phyloP scores from a whole-genome alignment of 1,140 invertebrate genomes.

The Drosophila simulans region DNA sequence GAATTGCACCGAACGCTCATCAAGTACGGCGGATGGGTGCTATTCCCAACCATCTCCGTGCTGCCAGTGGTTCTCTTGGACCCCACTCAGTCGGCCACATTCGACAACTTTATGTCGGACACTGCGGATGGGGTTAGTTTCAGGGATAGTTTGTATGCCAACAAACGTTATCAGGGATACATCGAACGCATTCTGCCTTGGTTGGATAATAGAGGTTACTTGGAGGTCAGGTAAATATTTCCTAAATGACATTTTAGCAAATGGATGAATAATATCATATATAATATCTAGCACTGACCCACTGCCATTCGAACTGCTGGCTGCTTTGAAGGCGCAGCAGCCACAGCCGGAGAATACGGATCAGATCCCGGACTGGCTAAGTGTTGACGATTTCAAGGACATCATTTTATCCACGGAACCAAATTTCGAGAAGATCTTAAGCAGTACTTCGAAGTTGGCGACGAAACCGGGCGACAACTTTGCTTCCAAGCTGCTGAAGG shows the following conservation, averaged over 20 bases:
- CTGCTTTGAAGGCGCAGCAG: background rate
- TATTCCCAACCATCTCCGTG: constrained; percentile 42
- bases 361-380: constrained; percentile 39
- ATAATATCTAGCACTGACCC: background rate
- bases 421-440: constrained; percentile 43
- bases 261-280: no score
- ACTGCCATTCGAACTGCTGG: background rate
- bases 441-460: constrained; percentile 14
- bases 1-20: constrained; percentile 59
- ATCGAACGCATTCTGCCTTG: constrained; percentile 69
- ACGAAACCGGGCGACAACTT: constrained; percentile 58
- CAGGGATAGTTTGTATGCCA: constrained; percentile 56
- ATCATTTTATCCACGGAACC: constrained; percentile 35
- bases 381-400: constrained; percentile 34
- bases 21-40: constrained; percentile 46
- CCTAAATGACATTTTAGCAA: fast-evolving
- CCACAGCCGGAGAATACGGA: background rate
- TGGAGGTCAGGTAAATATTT: constrained; percentile 51
- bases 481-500: constrained; percentile 28
- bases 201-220: constrained; percentile 66
- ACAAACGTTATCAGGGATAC: constrained; percentile 46
- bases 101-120: constrained; percentile 65
- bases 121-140: constrained; percentile 35
- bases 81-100: constrained; percentile 45
- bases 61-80: constrained; percentile 68